These are phyloP conservation scores for Tolmerus cingulatus DNA, from an alignment of 2,888 invertebrate species.

Conservation along the genomic window DNA sequence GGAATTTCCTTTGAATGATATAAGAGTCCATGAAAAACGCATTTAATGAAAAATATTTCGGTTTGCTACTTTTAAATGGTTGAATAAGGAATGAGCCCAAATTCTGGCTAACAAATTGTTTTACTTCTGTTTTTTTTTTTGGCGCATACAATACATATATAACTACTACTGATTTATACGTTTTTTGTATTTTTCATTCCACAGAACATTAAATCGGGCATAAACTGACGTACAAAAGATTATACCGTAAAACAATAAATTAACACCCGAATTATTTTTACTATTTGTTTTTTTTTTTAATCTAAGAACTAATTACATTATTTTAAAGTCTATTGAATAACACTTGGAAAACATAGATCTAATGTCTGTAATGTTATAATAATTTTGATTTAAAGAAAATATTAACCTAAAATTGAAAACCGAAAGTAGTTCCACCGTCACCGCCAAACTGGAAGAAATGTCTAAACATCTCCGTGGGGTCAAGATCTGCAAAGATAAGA, in stretches of 20 bases:
- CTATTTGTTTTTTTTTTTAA: not conserved
- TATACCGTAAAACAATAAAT: not conserved
- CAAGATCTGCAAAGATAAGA: slow-evolving; percentile 71
- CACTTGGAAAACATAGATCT: not conserved
- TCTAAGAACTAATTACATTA: not conserved
- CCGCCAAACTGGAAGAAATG: slow-evolving; percentile 76
- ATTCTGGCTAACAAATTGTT: not conserved
- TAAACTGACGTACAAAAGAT: not conserved
- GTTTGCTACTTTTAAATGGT: not conserved
- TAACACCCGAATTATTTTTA: not conserved
- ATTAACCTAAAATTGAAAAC: slow-evolving; percentile 56
- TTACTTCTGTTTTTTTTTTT: not conserved
- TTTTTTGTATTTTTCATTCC: not conserved
- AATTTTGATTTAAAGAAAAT: not conserved
- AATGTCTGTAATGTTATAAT: not conserved
- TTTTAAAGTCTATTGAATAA: not conserved
- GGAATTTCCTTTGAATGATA: not conserved
- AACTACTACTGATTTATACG: not conserved
- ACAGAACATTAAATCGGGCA: not conserved
- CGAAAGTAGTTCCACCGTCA: slow-evolving; percentile 64
- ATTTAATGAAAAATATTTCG: not conserved
- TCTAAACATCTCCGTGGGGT: slow-evolving; percentile 86
- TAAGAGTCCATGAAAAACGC: not conserved
- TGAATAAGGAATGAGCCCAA: not conserved
- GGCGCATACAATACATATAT: not conserved